Base-by-base conservation (phyloP, 1,140 invertebrate genomes). In the Chironomus tepperi region DNA sequence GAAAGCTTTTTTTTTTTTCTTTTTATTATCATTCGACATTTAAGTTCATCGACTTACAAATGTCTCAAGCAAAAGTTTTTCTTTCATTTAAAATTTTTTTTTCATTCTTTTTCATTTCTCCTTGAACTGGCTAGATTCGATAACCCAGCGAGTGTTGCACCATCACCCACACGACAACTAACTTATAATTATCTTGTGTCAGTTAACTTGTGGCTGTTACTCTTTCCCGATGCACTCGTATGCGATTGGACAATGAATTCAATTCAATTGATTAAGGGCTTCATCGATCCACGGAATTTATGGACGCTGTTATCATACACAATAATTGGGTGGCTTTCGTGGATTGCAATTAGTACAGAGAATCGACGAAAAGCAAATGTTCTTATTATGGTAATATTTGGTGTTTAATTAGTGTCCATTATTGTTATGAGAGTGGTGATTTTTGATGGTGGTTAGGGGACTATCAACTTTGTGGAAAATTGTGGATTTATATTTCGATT, bases 171-270 rank as follows among this genome's bases (percentile, higher is more conserved):
- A 43, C 88, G 95, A 75, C 95, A 98, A 81, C 84, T 98, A 73
- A 97, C 96, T 3, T 98, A 95, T 82, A 94, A 94, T 83, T 98
- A 98, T 84, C 86, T 98, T 75, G 88, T 95, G 70, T 90, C 93
- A 43, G 86, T 98, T 43, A 98, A 98, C 84, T 85, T 91, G 42
- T 96, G 94, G 91, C 84, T 98, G 64, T 84, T 98, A 72, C 85
- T 97, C 43, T 91, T 94, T 81, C 96, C 96, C 12, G 92, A 89
- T 76, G 88, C 93, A 78, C 87, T 98, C 15, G 98, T 96, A 84
- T 98, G 96, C 83, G 97, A 98, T 84, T 98, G 96, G 96, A 98
- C 96, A 67, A 98, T 98, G 97, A 96, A 95, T 43, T 98, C 96
- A 34, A 91, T 98, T 74, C 93, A 95, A 0, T 80, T 98, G 10